Conservation (phyloP, 1,140 invertebrate species). For the Ceratitis capitata region DNA sequence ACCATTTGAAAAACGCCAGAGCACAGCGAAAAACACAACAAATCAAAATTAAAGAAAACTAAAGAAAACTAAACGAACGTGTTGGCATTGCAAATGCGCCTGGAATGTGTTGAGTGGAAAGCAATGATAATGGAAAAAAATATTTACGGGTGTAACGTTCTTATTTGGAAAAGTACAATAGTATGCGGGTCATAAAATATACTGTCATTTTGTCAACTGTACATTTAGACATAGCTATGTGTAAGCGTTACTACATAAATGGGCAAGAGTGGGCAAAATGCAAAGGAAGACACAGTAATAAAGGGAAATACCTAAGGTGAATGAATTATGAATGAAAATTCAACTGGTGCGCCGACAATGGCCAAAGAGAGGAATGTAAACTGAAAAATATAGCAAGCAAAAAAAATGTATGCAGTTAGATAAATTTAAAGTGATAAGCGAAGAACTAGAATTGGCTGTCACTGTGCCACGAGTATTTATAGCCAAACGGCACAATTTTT, state of each 20-base stretch:
- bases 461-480: too few relatives aligned
- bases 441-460: not conserved
- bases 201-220: not conserved
- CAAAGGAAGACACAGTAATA: too few relatives aligned
- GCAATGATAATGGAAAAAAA: not conserved
- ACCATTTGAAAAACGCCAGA: not conserved
- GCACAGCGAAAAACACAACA: not conserved
- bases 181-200: not conserved
- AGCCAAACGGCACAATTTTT: too few relatives aligned
- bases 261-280: not conserved
- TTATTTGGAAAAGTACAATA: not conserved
- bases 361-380: too few relatives aligned
- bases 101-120: not conserved
- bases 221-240: too few relatives aligned
- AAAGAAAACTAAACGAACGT: not conserved
- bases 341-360: slow-evolving; percentile 15
- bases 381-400: not conserved
- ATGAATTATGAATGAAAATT: slow-evolving; percentile 36
- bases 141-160: not conserved
- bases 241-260: not conserved
- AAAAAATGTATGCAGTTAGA: not conserved
- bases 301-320: not conserved
- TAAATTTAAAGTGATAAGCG: not conserved
- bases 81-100: not conserved
- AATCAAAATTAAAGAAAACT: not conserved